Conservation (phyloP, 2,888 invertebrate genomes). For the Allolobophora icterica region DNA sequence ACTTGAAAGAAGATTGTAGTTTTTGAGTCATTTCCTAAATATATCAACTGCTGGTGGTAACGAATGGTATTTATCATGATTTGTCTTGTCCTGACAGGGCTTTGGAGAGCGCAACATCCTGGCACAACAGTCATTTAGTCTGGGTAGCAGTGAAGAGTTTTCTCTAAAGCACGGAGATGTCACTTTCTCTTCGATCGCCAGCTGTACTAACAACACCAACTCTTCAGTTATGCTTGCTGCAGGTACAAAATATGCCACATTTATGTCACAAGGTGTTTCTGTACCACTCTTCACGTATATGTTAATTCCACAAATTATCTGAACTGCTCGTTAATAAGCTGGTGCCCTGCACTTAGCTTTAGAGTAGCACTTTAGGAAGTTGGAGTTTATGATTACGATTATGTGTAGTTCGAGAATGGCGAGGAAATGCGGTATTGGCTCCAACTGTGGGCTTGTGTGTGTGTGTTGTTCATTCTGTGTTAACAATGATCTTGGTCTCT, state of each 20-base stretch:
- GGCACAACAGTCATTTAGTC: constrained; percentile 53
- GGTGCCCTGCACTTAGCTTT: too few relatives aligned
- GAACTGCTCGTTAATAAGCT: too few relatives aligned
- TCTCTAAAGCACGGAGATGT: constrained; percentile 86
- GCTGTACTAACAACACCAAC: constrained; percentile 96
- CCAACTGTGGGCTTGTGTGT: background rate
- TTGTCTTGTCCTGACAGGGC: background rate
- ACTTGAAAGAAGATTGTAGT: too few relatives aligned
- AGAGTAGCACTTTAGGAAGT: too few relatives aligned
- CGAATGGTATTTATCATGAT: too few relatives aligned
- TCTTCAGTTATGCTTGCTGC: constrained; percentile 98
- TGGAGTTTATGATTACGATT: too few relatives aligned
- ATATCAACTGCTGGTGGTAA: too few relatives aligned
- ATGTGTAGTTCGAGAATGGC: too few relatives aligned
- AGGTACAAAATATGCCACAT: constrained; percentile 68
- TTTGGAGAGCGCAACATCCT: background rate
- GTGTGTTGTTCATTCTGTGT: background rate
- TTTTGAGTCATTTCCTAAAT: too few relatives aligned
- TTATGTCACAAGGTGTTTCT: too few relatives aligned
- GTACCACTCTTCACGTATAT: too few relatives aligned
- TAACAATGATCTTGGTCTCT: background rate
- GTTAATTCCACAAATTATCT: too few relatives aligned
- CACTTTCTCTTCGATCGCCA: constrained; percentile 95
- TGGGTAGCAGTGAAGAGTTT: constrained; percentile 81
- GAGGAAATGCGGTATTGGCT: background rate